Conservation (phyloP, 2,888 invertebrate species). For the Leptopilina drosophilae region DNA sequence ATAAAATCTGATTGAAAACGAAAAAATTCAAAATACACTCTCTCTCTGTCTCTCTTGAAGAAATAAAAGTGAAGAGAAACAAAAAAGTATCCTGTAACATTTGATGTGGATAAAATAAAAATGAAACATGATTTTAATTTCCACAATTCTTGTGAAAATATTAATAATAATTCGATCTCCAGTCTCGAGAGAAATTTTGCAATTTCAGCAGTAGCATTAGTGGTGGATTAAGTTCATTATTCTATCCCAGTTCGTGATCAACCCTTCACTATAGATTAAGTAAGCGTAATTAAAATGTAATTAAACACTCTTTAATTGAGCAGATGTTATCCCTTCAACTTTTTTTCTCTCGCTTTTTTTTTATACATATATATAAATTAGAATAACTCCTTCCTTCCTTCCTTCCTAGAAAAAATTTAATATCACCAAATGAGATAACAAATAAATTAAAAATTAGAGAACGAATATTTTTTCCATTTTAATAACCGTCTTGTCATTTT, state of each 20-base stretch:
- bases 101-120: too few relatives aligned
- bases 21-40: too few relatives aligned
- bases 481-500: too few relatives aligned
- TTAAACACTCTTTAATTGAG: slow-evolving; percentile 68
- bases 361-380: not conserved
- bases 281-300: slow-evolving; percentile 67
- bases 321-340: slow-evolving; percentile 61
- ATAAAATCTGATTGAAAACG: too few relatives aligned
- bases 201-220: slow-evolving; percentile 49
- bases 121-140: not conserved
- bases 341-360: not conserved
- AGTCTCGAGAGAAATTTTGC: slow-evolving; percentile 20
- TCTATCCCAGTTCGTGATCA: slow-evolving; percentile 61
- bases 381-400: not conserved
- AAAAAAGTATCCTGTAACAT: too few relatives aligned
- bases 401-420: too few relatives aligned
- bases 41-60: too few relatives aligned
- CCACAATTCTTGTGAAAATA: not conserved
- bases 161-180: slow-evolving; percentile 5
- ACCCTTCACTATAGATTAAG: slow-evolving; percentile 58
- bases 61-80: too few relatives aligned
- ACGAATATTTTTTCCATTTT: too few relatives aligned
- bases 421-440: too few relatives aligned
- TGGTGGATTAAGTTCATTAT: slow-evolving; percentile 61
- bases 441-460: too few relatives aligned